These are phyloP conservation scores for Streptopelia turtur DNA, from an alignment of 2,797 vertebrate genomes.

Conservation along the genomic window DNA sequence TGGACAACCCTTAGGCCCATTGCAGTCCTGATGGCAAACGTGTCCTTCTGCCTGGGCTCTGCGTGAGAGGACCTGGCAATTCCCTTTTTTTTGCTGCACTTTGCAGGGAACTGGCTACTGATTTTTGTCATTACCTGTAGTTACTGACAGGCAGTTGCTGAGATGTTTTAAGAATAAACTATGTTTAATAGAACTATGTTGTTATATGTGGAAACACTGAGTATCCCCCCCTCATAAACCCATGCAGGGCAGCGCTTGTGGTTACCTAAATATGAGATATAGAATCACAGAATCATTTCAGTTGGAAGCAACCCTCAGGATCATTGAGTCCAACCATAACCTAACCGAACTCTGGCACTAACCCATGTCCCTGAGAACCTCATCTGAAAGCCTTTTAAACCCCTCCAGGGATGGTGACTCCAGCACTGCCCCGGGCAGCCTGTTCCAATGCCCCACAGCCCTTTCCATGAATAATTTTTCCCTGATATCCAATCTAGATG, in stretches of 20 bases:
- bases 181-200: not conserved
- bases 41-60: not conserved
- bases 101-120: not conserved
- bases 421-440: no score
- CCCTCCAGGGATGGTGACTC: no score
- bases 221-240: not conserved
- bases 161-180: not conserved
- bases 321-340: no score
- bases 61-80: not conserved
- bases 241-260: not conserved
- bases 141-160: not conserved
- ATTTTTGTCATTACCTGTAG: not conserved
- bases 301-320: no score
- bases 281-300: no score
- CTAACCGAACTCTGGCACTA: no score
- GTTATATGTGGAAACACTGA: not conserved
- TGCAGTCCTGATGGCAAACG: not conserved
- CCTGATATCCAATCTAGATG: not conserved
- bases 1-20: not conserved
- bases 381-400: no score
- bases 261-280: not conserved
- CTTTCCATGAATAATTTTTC: no score
- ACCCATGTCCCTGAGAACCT: no score
- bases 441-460: no score
- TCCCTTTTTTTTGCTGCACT: not conserved